A percentile compares a stretch with the other conserved stretches of the same genome.
Conservation (phyloP, 2,888 invertebrate genomes). For the Scotopteryx bipunctaria region DNA sequence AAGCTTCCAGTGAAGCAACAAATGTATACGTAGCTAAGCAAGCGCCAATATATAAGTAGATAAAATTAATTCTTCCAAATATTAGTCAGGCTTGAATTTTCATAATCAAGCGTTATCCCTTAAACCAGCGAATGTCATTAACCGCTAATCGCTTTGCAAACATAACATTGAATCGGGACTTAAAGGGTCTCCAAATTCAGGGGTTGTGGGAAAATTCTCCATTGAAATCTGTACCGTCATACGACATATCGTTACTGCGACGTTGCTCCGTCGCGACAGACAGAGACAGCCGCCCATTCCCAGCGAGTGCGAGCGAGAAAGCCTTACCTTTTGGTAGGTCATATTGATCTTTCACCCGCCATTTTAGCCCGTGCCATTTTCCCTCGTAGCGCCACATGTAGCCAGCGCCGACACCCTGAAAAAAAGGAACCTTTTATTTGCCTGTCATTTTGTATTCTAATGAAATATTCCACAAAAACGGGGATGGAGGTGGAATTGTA, state of each 20-base stretch:
- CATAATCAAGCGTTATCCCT: conserved; percentile 70
- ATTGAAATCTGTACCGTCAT: conserved; percentile 65
- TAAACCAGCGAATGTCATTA: conserved; percentile 59
- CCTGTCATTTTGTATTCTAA: conserved; percentile 76
- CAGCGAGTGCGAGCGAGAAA: conserved; percentile 53
- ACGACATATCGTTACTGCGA: conserved; percentile 75
- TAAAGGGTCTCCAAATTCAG: conserved; percentile 54
- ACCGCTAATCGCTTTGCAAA: conserved; percentile 70
- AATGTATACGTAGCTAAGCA: conserved; percentile 1
- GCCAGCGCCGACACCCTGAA: conserved; percentile 53
- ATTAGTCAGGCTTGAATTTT: conserved; percentile 56
- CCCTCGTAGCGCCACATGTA: conserved; percentile 76
- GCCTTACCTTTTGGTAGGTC: conserved; percentile 74
- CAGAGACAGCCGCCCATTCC: conserved; percentile 47
- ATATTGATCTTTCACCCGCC: conserved; percentile 84
- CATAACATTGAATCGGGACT: conserved; percentile 53
- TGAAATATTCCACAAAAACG: conserved; percentile 71
- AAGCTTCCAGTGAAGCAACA: conserved; percentile 17
- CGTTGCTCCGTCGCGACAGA: conserved; percentile 60
- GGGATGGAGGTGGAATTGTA: conserved; percentile 60
- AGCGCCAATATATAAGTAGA: conserved; percentile 36
- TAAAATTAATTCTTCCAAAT: conserved; percentile 53
- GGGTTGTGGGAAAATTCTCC: conserved; percentile 61
- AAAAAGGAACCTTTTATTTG: conserved; percentile 72
- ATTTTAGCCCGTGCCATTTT: conserved; percentile 79